A percentile compares a stretch with the other conserved stretches of the same genome.
These are phyloP conservation scores for Anas flavirostris DNA, from an alignment of 2,797 vertebrate genomes.

Conservation along the genomic window DNA sequence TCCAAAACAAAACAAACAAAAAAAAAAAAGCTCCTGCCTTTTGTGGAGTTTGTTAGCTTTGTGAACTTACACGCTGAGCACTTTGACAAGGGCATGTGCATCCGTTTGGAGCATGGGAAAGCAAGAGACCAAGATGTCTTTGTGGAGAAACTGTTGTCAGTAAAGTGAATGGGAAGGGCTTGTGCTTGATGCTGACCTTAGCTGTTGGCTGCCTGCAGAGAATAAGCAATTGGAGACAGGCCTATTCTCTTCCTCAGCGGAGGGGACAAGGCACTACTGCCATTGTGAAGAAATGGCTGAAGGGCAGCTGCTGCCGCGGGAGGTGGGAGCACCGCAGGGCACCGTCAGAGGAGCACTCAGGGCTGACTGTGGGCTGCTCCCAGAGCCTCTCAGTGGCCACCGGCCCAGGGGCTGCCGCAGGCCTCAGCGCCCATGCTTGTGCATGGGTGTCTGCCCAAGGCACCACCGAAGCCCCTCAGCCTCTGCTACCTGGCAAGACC, in stretches of 20 bases:
- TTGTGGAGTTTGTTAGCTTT: background rate
- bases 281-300: background rate
- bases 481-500: too few species aligned
- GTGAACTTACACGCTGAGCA: too few species aligned
- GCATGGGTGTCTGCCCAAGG: too few species aligned
- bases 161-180: accelerated
- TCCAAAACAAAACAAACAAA: background rate
- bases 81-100: too few species aligned
- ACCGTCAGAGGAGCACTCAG: too few species aligned
- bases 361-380: too few species aligned
- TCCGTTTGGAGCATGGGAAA: accelerated
- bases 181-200: background rate
- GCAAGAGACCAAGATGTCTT: background rate
- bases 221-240: background rate
- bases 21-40: background rate
- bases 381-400: background rate
- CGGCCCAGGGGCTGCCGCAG: background rate
- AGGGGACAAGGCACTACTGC: background rate
- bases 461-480: too few species aligned
- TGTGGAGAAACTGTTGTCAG: background rate
- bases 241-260: background rate
- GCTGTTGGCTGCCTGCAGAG: background rate
- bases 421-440: too few species aligned
- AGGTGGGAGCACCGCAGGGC: too few species aligned
- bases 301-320: background rate